Base-by-base conservation (phyloP, 1,140 invertebrate genomes). In the Zaprionus capensis region DNA sequence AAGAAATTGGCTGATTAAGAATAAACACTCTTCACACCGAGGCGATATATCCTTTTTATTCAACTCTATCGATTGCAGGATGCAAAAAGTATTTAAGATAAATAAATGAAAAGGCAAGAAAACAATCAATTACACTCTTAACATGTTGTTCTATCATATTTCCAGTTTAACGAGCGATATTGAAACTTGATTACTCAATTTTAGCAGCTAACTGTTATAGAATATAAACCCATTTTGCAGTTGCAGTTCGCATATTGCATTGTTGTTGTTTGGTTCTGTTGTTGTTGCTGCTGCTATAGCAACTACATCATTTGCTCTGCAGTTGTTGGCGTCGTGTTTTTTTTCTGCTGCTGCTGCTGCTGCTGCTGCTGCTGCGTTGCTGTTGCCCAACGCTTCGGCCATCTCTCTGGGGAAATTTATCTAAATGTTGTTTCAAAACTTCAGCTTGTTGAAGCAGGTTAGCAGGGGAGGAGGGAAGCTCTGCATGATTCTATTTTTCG, bases 381-480 rank as follows among this genome's bases (percentile, higher is more conserved):
- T 64, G 41, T 58, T 68, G 36, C 38, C 14, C 59, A 71, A 57
- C 61, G 41, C 44, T 55, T 55, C 34, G 22, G 24, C 41, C 46
- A 56, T 62, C 78, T 87, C 88, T 83, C 88, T 51, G 65, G 88
- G 88, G 88, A 91, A 91, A 91, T 91, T 85, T 91, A 91, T 91
- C 88, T 91, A 88, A 91, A 91, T 91, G 88, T 91, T 91, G 83
- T 91, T 91, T 91, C 87, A 91, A 91, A 91, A 91, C 88, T 91
- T 91, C 80, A 78, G 68, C 81, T 85, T 67, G 73, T 73, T 49
- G 57, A 71, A n/a, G 24, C 28, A 51, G 64, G 24, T 31, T 31
- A 11, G 49, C 28, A 22, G 55, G 51, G 26, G 26, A 44, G 17
- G 14, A 17, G 34, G 12, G 24, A 59, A 31, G 38, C 56, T 81